phyloP scores from a whole-genome alignment of 2,113 vertebrate genomes.

The Catharus bicknelli region DNA sequence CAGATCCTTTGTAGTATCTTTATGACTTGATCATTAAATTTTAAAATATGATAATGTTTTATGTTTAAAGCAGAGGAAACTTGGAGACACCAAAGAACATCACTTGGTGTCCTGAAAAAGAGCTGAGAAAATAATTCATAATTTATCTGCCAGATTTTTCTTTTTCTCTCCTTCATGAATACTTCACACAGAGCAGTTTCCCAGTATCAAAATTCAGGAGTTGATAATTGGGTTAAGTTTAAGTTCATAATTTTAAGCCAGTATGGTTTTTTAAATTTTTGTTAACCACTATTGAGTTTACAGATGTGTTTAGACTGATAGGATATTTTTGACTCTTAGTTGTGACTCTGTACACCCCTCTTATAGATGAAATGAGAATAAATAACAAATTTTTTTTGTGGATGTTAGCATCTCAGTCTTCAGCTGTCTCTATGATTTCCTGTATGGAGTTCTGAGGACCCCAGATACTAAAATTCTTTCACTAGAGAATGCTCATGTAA shows the following conservation, averaged over 20 bases:
- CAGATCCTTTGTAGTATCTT: background rate
- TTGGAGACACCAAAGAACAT: conserved; percentile 4
- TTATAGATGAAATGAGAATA: background rate
- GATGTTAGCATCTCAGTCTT: background rate
- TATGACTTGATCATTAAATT: conserved; percentile 26
- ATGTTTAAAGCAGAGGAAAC: conserved; percentile 19
- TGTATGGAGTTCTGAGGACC: background rate
- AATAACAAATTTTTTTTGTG: background rate
- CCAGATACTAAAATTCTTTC: background rate
- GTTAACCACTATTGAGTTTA: background rate
- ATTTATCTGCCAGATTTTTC: conserved; percentile 8
- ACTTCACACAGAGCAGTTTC: background rate
- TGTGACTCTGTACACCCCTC: background rate
- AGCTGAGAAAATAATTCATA: conserved; percentile 33
- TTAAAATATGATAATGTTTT: conserved; percentile 43
- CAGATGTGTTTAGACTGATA: background rate
- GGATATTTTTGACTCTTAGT: background rate
- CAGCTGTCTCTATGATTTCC: background rate
- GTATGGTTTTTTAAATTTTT: background rate
- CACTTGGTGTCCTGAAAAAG: conserved; percentile 13
- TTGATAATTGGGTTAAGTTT: background rate
- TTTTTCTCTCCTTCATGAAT: background rate
- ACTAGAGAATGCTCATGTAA: background rate
- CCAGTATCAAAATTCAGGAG: background rate
- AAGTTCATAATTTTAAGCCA: background rate